Evolutionary conservation across 2,113 vertebrate genomes (phyloP), one percentile per base, ranked within the genome.

Genomic region (Ciconia stormi): DNA sequence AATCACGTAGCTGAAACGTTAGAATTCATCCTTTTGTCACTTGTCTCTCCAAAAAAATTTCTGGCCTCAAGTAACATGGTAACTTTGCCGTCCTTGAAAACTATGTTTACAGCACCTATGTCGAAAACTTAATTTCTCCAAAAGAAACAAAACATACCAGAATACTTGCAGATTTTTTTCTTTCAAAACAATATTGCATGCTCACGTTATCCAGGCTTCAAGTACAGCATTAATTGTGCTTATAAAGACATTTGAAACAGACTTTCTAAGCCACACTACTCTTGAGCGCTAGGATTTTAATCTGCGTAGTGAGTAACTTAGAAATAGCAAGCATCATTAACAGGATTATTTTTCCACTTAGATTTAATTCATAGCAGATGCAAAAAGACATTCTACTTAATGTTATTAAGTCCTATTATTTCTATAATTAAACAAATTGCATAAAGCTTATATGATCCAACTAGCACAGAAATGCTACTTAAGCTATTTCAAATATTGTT

Each of bases 391-490:
- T 78, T 93, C 59, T 73, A 81, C 27, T 90, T 93, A 93, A 74
- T 90, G 36, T 29, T 7, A 93, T 77, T 89, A 95, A 67, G 83
- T 26, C 38, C 77, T 63, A 74, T 63, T 80, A 95, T 86, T 92
- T 88, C 80, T 63, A 18, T 71, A 91, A 91, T 94, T 81, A 79
- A 93, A 89, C 44, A 92, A 90, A 92, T 71, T 82, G 59, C n/a
- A 87, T 77, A 16, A 63, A 61, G 63, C 52, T 95, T 87, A 59
- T 19, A 90, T 0, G 0, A 89, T 56, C 83, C 47, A 90, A 70
- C 59, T 44, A 89, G 72, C 44, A 85, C 5, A 4, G 89, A 94
- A 91, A 87, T 13, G 40, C 66, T 89, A 80, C 49, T 87, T 91
- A 82, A 77, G 42, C 52, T 81, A 83, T 69, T 90, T 44, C 8